Conservation (phyloP, 2,888 invertebrate genomes). For the Orchesellides sinensis region DNA sequence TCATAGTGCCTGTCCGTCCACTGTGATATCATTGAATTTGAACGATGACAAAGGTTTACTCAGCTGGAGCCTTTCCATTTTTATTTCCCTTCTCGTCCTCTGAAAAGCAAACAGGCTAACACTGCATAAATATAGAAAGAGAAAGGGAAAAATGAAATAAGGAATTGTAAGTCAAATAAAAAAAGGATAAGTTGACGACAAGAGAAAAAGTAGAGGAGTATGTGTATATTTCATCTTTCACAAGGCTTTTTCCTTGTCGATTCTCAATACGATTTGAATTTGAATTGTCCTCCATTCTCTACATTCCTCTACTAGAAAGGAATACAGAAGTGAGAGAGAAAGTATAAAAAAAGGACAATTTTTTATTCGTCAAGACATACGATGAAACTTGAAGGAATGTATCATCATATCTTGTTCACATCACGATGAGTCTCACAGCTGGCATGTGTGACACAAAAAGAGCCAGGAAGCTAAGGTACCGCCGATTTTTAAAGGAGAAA, state of each 20-base stretch:
- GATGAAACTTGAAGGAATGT: no score
- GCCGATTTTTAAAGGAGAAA: no score
- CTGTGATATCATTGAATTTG: constrained; percentile 16
- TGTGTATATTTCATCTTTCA: neutral
- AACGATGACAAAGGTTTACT: constrained; percentile 49
- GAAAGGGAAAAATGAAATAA: constrained; percentile 31
- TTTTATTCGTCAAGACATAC: no score
- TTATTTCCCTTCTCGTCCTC: neutral
- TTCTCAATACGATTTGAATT: constrained; percentile 14
- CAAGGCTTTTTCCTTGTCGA: neutral
- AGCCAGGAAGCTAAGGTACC: neutral
- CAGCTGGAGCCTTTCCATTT: constrained; percentile 36
- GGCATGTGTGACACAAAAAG: no score
- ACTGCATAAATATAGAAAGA: neutral
- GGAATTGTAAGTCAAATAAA: constrained; percentile 53
- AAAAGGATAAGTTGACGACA: constrained; percentile 18
- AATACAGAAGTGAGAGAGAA: no score
- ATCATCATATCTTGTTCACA: neutral
- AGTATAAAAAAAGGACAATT: no score
- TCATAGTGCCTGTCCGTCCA: constrained; percentile 31
- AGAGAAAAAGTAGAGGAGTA: constrained; percentile 12
- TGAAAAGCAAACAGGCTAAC: neutral
- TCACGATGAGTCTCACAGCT: no score
- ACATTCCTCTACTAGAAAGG: neutral
- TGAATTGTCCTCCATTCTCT: constrained; percentile 1